phyloP scores from a whole-genome alignment of 1,140 invertebrate genomes.

The Euwallacea similis region DNA sequence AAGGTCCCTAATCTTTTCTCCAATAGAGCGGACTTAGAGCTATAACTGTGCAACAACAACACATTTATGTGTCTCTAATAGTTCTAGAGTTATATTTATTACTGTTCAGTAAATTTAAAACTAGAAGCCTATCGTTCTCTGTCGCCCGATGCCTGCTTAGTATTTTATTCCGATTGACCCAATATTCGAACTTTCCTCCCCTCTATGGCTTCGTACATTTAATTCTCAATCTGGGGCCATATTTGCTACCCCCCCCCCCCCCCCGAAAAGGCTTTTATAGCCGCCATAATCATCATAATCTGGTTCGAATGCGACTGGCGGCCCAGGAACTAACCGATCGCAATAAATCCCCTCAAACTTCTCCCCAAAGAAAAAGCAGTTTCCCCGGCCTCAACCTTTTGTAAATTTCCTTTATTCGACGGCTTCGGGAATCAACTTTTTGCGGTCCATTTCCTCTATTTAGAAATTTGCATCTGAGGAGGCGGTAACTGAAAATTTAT shows the following conservation, averaged over 20 bases:
- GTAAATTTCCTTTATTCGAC: constrained; percentile 21
- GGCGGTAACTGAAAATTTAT: too few relatives aligned
- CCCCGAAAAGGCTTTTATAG: neutral
- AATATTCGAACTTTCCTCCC: neutral
- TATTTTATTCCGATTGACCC: neutral
- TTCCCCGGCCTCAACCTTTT: constrained; percentile 2
- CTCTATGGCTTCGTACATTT: neutral
- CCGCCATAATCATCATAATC: constrained; percentile 9
- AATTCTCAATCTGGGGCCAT: too few relatives aligned
- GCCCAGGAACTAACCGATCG: constrained; percentile 5
- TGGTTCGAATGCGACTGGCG: neutral
- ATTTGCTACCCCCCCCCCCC: too few relatives aligned
- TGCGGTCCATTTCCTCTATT: constrained; percentile 17
- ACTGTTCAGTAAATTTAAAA: neutral
- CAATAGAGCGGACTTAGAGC: too few relatives aligned
- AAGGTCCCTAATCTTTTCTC: too few relatives aligned
- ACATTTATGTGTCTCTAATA: too few relatives aligned
- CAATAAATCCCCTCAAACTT: constrained; percentile 13
- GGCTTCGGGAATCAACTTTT: constrained; percentile 20
- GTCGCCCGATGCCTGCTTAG: neutral
- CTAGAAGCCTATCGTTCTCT: neutral
- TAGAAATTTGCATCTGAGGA: constrained; percentile 13
- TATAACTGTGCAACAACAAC: too few relatives aligned
- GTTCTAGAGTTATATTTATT: too few relatives aligned
- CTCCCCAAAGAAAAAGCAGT: neutral